A percentile compares a stretch with the other conserved stretches of the same genome.
Conservation (phyloP, 2,888 invertebrate species). For the Parnassius glacialis region DNA sequence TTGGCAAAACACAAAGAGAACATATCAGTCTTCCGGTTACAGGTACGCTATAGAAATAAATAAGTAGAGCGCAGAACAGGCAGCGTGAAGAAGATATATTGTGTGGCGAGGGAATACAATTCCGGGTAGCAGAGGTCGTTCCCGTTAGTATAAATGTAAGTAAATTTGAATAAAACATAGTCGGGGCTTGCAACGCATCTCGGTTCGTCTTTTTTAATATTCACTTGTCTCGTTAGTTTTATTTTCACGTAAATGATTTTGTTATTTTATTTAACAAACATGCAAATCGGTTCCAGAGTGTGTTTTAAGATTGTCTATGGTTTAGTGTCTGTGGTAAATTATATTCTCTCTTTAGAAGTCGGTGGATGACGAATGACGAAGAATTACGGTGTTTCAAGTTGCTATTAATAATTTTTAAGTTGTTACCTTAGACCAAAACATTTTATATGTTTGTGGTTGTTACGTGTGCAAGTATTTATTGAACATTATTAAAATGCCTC, state of each 20-base stretch:
- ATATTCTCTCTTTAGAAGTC: too few species aligned
- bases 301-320: too few species aligned
- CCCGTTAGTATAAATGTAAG: conserved; percentile 80
- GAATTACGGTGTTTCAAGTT: too few species aligned
- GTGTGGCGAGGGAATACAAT: conserved; percentile 77
- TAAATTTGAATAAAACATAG: conserved; percentile 81
- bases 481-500: too few species aligned
- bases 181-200: conserved; percentile 37
- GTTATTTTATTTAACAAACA: neutral
- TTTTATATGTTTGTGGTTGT: too few species aligned
- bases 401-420: too few species aligned
- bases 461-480: too few species aligned
- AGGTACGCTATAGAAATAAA: conserved; percentile 64
- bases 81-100: conserved; percentile 78
- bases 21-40: conserved; percentile 34
- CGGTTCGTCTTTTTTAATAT: conserved; percentile 6
- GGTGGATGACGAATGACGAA: too few species aligned
- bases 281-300: neutral
- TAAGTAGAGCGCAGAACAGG: conserved; percentile 49
- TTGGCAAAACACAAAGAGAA: conserved; percentile 30
- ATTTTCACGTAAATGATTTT: neutral
- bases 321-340: too few species aligned
- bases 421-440: too few species aligned
- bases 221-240: conserved; percentile 1
- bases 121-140: conserved; percentile 73